These are phyloP conservation scores for Drosophila paucipuncta DNA, from an alignment of 2,888 invertebrate species.

Conservation along the genomic window DNA sequence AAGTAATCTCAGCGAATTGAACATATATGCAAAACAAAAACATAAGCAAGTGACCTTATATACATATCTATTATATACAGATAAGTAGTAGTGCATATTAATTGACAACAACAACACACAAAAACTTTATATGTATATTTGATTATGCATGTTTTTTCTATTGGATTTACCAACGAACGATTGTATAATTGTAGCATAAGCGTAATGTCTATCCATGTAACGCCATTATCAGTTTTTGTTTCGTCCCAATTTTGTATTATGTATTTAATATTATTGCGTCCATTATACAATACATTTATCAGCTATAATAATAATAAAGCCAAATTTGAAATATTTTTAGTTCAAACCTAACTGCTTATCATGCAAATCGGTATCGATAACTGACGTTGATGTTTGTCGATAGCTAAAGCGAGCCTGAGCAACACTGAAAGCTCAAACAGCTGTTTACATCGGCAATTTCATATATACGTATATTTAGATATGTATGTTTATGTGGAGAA, in stretches of 20 bases:
- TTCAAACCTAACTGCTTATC: not conserved
- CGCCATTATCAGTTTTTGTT: slow-evolving; percentile 45
- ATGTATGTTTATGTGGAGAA: slow-evolving; percentile 38
- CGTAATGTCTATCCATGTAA: slow-evolving; percentile 27
- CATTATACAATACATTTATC: slow-evolving; percentile 54
- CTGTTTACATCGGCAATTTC: slow-evolving; percentile 45
- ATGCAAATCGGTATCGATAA: slow-evolving; percentile 28
- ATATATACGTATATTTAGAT: slow-evolving; percentile 23
- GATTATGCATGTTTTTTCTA: slow-evolving; percentile 29
- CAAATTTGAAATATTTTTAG: not conserved
- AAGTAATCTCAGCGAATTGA: slow-evolving; percentile 62
- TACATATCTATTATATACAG: slow-evolving; percentile 21
- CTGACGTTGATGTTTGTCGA: not conserved
- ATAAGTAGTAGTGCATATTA: slow-evolving; percentile 69
- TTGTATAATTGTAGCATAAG: slow-evolving; percentile 51
- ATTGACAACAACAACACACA: slow-evolving; percentile 35
- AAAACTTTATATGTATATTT: slow-evolving; percentile 34
- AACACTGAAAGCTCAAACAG: slow-evolving; percentile 49
- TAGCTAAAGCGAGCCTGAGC: not conserved
- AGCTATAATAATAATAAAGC: slow-evolving; percentile 16
- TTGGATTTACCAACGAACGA: slow-evolving; percentile 48
- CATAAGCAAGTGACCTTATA: slow-evolving; percentile 75
- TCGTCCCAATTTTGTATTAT: slow-evolving; percentile 40
- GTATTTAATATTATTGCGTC: slow-evolving; percentile 58
- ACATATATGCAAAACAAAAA: slow-evolving; percentile 47